Conservation (phyloP, 1,140 invertebrate species). For the Pachypsylla venusta region DNA sequence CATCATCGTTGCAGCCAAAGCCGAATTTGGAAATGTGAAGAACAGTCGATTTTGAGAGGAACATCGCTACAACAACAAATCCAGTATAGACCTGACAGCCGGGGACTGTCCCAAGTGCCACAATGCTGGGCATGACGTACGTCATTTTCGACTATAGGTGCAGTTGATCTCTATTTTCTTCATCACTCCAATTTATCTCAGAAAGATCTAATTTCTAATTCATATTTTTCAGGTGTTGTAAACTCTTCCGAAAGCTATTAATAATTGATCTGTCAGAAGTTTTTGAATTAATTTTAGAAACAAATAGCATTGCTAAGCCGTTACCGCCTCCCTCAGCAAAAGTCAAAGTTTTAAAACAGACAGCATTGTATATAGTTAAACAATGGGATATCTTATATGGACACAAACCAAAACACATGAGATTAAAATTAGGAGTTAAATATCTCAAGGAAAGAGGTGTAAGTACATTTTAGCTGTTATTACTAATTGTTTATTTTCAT, state of each 20-base stretch:
- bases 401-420: background rate
- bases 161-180: background rate
- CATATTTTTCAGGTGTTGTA: conserved; percentile 31
- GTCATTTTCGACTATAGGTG: background rate
- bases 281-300: conserved; percentile 32
- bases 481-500: no score
- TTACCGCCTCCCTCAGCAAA: conserved; percentile 36
- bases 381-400: conserved; percentile 38
- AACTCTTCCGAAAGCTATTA: conserved; percentile 37
- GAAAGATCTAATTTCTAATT: background rate
- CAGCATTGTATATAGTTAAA: conserved; percentile 33
- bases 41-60: no score
- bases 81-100: background rate
- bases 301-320: conserved; percentile 31
- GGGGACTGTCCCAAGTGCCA: background rate
- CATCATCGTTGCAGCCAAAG: no score
- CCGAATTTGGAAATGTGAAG: no score
- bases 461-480: no score
- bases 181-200: background rate
- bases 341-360: conserved; percentile 33
- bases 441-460: no score
- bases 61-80: background rate
- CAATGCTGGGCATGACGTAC: background rate
- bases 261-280: conserved; percentile 35
- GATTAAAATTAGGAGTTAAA: conserved; percentile 11